Evolutionary conservation across 2,113 vertebrate species (phyloP).

Genomic region (Amphiprion ocellaris): DNA sequence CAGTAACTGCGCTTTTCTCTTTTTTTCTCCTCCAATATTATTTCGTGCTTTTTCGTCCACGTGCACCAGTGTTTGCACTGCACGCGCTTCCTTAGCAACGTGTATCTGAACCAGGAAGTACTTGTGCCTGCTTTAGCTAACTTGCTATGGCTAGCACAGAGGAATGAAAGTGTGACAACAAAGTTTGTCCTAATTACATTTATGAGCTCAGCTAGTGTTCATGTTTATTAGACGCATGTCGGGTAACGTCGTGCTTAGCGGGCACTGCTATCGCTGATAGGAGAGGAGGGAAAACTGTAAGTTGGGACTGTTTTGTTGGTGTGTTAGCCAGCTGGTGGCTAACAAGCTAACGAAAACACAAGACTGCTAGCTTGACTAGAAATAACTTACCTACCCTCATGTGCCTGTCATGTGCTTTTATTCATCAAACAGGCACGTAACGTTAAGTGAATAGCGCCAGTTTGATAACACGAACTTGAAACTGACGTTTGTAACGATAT

Average conservation of each 20-base stretch:
- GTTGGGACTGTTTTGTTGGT: constrained; percentile 50
- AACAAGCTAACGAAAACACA: constrained; percentile 56
- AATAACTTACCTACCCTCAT: constrained; percentile 16
- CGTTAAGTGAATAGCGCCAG: not conserved
- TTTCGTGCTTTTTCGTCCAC: constrained; percentile 35
- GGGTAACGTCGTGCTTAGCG: not conserved
- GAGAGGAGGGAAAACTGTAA: constrained; percentile 51
- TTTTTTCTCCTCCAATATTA: not conserved
- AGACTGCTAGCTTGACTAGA: constrained; percentile 18
- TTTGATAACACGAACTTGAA: not conserved
- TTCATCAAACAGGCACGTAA: too few species aligned
- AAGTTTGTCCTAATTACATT: constrained; percentile 33
- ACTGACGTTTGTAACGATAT: not conserved
- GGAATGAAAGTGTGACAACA: constrained; percentile 33
- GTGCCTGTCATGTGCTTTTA: not conserved
- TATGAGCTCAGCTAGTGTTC: not conserved
- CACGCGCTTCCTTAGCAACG: constrained; percentile 77
- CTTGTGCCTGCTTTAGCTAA: constrained; percentile 46
- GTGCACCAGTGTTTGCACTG: constrained; percentile 51
- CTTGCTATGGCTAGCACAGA: constrained; percentile 28
- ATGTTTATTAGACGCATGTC: constrained; percentile 12
- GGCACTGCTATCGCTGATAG: constrained; percentile 21
- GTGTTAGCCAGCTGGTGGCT: constrained; percentile 57
- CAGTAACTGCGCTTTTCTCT: too few species aligned
- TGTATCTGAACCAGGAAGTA: constrained; percentile 83